Percentiles rank a stretch among this genome's conserved stretches.
Evolutionary conservation across 1,140 invertebrate species (phyloP).

Genomic region (Dryas iulia): DNA sequence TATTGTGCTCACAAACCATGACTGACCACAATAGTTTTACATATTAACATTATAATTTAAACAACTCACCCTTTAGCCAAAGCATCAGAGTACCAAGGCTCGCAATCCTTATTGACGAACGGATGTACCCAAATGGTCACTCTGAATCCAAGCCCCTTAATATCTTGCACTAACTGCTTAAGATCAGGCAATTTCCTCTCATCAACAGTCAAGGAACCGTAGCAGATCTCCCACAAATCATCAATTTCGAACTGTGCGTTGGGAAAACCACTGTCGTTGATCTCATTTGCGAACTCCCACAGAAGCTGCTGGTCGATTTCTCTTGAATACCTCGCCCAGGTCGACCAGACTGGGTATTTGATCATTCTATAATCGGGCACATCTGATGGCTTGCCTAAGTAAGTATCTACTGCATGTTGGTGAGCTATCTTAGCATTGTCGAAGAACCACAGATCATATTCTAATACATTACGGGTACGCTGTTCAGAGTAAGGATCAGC

Average conservation of each 20-base stretch:
- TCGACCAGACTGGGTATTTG: conserved; percentile 93
- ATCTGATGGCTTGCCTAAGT: conserved; percentile 83
- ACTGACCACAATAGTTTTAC: too few species aligned
- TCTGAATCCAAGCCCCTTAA: conserved; percentile 85
- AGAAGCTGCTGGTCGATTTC: conserved; percentile 86
- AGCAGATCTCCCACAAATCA: conserved; percentile 94
- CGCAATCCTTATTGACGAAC: conserved; percentile 90
- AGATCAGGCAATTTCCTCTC: conserved; percentile 87
- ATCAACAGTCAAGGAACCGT: conserved; percentile 90
- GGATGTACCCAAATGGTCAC: conserved; percentile 95
- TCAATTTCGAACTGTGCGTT: conserved; percentile 94
- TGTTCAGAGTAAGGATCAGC: conserved; percentile 78
- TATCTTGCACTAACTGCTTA: conserved; percentile 77
- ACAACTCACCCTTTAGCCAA: conserved; percentile 75
- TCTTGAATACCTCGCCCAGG: conserved; percentile 90
- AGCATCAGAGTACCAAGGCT: conserved; percentile 82
- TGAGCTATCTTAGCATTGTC: conserved; percentile 84
- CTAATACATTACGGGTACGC: conserved; percentile 72
- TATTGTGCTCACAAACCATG: too few species aligned
- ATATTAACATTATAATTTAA: too few species aligned
- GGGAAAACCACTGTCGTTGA: conserved; percentile 85
- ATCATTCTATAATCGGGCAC: conserved; percentile 89
- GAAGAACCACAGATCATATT: conserved; percentile 84
- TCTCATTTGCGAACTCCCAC: conserved; percentile 86
- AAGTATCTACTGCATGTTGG: conserved; percentile 82